These are phyloP conservation scores for Thaumatotibia leucotreta DNA, from an alignment of 1,140 invertebrate species.

Conservation along the genomic window DNA sequence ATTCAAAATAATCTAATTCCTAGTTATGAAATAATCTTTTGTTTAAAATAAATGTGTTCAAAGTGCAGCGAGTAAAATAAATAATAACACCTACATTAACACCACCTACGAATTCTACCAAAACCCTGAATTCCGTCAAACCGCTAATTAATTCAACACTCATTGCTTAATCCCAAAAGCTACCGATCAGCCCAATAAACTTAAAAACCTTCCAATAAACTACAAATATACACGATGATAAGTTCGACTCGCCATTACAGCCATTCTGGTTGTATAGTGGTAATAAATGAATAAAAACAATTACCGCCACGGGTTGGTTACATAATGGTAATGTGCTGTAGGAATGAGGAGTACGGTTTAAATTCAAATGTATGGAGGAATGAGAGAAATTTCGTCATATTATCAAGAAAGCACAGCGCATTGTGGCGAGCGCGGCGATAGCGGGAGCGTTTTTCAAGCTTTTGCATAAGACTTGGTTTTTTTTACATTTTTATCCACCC, in stretches of 20 bases:
- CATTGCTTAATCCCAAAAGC: slow-evolving; percentile 14
- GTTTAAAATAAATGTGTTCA: no score
- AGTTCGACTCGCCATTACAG: slow-evolving; percentile 45
- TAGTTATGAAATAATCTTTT: no score
- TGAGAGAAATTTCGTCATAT: slow-evolving; percentile 8
- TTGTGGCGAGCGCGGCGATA: background rate
- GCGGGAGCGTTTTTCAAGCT: background rate
- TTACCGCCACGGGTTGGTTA: slow-evolving; percentile 31
- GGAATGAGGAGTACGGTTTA: slow-evolving; percentile 11
- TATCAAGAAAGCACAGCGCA: background rate
- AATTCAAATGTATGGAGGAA: slow-evolving; percentile 16
- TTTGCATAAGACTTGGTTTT: no score
- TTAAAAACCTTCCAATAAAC: slow-evolving; percentile 47
- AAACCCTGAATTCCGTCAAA: background rate
- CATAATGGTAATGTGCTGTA: background rate
- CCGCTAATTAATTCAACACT: background rate
- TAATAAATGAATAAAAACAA: slow-evolving; percentile 68
- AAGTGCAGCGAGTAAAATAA: no score
- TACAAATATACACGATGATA: slow-evolving; percentile 50
- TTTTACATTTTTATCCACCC: no score
- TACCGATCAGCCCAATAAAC: slow-evolving; percentile 37
- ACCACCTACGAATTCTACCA: background rate
- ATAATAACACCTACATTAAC: no score
- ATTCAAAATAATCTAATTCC: no score
- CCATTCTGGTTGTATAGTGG: slow-evolving; percentile 49